Conservation (phyloP, 2,113 vertebrate genomes). For the Carassius carassius region DNA sequence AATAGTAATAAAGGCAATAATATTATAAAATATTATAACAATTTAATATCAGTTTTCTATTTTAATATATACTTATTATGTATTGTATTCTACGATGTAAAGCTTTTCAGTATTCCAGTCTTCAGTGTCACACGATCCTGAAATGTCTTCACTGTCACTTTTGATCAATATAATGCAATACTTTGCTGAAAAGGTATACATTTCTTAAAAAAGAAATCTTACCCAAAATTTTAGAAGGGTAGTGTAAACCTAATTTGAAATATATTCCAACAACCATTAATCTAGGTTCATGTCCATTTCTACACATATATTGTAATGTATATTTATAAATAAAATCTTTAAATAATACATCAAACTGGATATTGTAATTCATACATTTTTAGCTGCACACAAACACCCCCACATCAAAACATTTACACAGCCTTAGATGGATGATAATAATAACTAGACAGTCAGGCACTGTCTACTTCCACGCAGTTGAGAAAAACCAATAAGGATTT, state of each 20-base stretch:
- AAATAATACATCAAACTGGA: neutral
- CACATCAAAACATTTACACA: neutral
- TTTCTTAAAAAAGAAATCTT: neutral
- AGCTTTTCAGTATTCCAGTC: neutral
- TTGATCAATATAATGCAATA: neutral
- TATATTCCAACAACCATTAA: neutral
- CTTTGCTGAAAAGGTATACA: neutral
- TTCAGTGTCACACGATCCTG: neutral
- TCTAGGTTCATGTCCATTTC: neutral
- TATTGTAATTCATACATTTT: neutral
- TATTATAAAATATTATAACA: neutral
- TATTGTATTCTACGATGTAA: too few species aligned
- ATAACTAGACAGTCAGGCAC: neutral
- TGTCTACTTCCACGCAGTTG: neutral
- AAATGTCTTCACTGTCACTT: neutral
- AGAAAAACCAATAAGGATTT: constrained; percentile 27
- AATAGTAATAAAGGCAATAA: too few species aligned
- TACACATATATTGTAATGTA: too few species aligned
- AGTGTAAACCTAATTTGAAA: neutral
- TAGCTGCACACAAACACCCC: constrained; percentile 8
- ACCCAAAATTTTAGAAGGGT: neutral
- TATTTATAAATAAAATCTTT: neutral
- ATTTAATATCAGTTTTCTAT: neutral
- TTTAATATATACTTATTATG: neutral
- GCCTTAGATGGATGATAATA: neutral